Percentiles rank a stretch among this genome's conserved stretches.
These are phyloP conservation scores for Mimachlamys varia DNA, from an alignment of 2,888 invertebrate species.

Conservation along the genomic window DNA sequence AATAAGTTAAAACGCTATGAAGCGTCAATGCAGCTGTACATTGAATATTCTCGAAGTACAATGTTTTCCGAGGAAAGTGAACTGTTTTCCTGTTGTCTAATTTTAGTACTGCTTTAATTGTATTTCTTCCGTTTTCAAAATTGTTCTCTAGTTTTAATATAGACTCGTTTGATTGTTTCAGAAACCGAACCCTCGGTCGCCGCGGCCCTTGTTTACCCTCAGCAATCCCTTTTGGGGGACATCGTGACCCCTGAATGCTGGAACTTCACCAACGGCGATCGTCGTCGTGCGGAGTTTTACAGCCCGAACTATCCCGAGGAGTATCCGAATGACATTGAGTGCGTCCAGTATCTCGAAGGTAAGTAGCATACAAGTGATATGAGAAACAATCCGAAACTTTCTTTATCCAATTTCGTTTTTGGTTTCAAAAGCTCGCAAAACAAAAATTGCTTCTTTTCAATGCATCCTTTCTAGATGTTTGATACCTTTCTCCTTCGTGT, in stretches of 20 bases:
- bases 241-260: slow-evolving; percentile 44
- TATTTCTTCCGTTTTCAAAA: too few relatives aligned
- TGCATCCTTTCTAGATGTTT: not conserved
- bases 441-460: too few relatives aligned
- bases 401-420: too few relatives aligned
- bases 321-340: slow-evolving; percentile 48
- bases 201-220: not conserved
- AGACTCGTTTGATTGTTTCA: not conserved
- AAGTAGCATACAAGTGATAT: not conserved
- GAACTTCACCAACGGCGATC: slow-evolving; percentile 50
- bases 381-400: too few relatives aligned
- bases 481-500: not conserved
- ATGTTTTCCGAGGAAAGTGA: too few relatives aligned
- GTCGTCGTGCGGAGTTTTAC: slow-evolving; percentile 46
- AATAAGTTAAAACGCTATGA: too few relatives aligned
- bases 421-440: too few relatives aligned
- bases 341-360: slow-evolving; percentile 49
- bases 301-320: slow-evolving; percentile 51
- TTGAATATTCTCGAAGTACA: too few relatives aligned
- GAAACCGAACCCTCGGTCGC: slow-evolving; percentile 37
- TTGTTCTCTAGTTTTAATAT: too few relatives aligned
- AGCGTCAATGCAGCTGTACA: too few relatives aligned
- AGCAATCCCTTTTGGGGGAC: not conserved
- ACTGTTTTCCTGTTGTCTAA: too few relatives aligned
- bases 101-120: too few relatives aligned